A percentile compares a stretch with the other conserved stretches of the same genome.
Conservation (phyloP, 2,797 vertebrate genomes). For the Aldrovandia affinis region DNA sequence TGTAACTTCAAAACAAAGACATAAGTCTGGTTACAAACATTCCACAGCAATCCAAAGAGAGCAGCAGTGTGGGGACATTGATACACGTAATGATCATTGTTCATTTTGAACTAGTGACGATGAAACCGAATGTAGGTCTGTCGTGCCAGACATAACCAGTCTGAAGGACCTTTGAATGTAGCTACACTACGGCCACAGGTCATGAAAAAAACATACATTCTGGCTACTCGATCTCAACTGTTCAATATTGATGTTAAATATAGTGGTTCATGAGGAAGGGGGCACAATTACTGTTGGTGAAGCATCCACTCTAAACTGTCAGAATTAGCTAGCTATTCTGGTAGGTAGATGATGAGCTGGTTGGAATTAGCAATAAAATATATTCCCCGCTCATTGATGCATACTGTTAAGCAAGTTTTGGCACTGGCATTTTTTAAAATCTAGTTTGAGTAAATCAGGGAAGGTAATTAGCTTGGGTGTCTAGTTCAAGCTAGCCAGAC, state of each 20-base stretch:
- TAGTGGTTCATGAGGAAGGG: neutral
- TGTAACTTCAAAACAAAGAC: constrained; percentile 14
- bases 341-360: neutral
- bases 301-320: neutral
- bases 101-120: neutral
- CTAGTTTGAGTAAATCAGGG: too few species aligned
- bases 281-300: neutral
- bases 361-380: neutral
- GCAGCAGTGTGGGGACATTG: neutral
- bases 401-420: neutral
- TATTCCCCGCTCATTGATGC: neutral
- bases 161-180: neutral
- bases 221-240: neutral
- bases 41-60: neutral
- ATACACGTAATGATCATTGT: neutral
- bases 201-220: neutral
- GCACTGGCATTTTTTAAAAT: neutral
- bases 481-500: too few species aligned
- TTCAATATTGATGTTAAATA: neutral
- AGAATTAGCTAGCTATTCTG: neutral
- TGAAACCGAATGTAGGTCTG: neutral
- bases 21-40: neutral
- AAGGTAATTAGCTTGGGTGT: too few species aligned
- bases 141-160: neutral
- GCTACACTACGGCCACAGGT: neutral